Evolutionary conservation across 2,888 invertebrate genomes (phyloP).

Genomic region (Hypena proboscidalis): DNA sequence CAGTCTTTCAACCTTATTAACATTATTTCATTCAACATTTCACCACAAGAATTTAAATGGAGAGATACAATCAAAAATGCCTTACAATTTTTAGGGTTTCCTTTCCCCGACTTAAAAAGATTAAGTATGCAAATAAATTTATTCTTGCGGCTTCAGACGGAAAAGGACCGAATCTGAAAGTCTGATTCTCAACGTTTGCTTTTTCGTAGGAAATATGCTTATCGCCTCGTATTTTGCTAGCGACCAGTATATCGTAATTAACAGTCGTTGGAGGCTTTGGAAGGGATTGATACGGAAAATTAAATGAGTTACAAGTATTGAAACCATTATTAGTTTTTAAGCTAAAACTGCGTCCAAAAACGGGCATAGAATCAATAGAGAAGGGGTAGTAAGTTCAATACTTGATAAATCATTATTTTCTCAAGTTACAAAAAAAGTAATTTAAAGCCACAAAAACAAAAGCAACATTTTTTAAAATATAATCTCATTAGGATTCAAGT

Average conservation of each 20-base stretch:
- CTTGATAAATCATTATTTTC: too few species aligned
- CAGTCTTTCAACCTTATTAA: too few species aligned
- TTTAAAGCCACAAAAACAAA: too few species aligned
- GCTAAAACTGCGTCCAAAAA: too few species aligned
- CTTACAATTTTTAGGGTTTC: constrained; percentile 29
- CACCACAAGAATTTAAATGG: background rate
- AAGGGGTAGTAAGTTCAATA: too few species aligned
- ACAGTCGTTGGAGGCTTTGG: background rate
- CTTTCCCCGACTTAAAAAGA: constrained; percentile 36
- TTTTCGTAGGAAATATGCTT: constrained; percentile 38
- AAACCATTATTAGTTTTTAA: too few species aligned
- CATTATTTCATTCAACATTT: background rate
- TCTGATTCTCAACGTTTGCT: constrained; percentile 50
- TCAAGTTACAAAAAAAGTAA: too few species aligned
- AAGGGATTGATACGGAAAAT: background rate
- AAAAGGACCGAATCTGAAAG: constrained; percentile 43
- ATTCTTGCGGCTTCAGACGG: constrained; percentile 46
- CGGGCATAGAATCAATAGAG: too few species aligned
- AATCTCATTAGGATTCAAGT: too few species aligned
- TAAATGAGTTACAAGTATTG: background rate
- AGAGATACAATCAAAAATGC: constrained; percentile 10
- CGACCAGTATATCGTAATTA: constrained; percentile 9
- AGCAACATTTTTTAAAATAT: too few species aligned
- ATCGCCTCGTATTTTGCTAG: constrained; percentile 31
- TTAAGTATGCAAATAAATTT: constrained; percentile 53